Base-by-base conservation (phyloP, 2,888 invertebrate species). In the Escarpia spicata region DNA sequence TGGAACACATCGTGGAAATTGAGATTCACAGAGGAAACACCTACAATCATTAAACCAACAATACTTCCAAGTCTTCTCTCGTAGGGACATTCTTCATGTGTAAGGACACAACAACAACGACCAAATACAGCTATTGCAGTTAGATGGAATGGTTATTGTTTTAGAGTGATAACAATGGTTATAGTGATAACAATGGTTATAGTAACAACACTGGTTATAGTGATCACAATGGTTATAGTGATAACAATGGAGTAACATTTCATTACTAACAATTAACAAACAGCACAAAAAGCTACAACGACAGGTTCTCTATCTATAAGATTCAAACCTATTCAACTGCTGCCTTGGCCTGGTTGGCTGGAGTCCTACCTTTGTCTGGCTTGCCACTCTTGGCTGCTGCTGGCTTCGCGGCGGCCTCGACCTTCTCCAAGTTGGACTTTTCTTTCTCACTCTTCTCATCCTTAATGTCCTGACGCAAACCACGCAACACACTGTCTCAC, bases 391-490 rank as follows among this genome's bases (percentile, higher is more conserved):
- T 93, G 52, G 94, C 94, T 91, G 95, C 95, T 43, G 95, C 58
- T 9, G 93, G 92, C 26, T 93, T 94, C n/a, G 92, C 92, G 3
- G 93, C 91, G 2, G 92, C 43, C 2, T 89, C 44, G 26, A 60
- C 89, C 92, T 92, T 93, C 26, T 92, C 92, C 75, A 92, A 92
- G 58, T 93, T 92, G 1, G 58, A 44, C 31, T 93, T 93, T 44
- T 91, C 90, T n/a, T 92, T 92, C n/a, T 92, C 52, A 94, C 95
- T 75, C 92, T 95, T 95, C 43, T 94, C 95, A 43, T 94, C 93
- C 91, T 95, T 95, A n/a, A 93, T 95, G 92, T 95, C 95, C 93
- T 92, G 92, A 90, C 15, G 10, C 45, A 45, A 92, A 44, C 45
- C 37, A 43, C 3, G 8, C 92, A 31, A 92, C 75, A 75, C n/a